A percentile compares a stretch with the other conserved stretches of the same genome.
Evolutionary conservation across 2,797 vertebrate genomes (phyloP).

Genomic region (Peromyscus attwateri): DNA sequence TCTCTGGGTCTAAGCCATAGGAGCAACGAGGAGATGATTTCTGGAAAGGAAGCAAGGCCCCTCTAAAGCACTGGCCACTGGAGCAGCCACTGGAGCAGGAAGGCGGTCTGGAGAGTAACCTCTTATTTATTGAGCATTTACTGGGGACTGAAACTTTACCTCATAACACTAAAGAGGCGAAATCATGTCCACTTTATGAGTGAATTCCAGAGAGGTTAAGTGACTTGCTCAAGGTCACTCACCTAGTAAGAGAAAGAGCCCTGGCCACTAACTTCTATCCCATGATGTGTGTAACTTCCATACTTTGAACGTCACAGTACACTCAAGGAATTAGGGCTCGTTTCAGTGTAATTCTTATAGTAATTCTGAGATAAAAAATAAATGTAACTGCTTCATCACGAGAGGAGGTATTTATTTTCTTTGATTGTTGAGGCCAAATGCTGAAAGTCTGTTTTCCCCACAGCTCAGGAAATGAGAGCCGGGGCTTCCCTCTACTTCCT

Average conservation of each 20-base stretch:
- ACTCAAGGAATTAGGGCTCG: not conserved
- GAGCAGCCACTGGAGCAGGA: not conserved
- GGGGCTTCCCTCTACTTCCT: not conserved
- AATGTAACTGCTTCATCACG: not conserved
- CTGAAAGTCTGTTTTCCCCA: not conserved
- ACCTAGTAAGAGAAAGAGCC: not conserved
- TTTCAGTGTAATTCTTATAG: constrained; percentile 40
- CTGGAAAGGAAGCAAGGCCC: constrained; percentile 10
- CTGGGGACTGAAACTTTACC: constrained; percentile 41
- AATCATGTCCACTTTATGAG: not conserved
- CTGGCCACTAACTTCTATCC: not conserved
- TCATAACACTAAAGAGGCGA: not conserved
- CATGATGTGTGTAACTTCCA: not conserved
- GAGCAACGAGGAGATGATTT: not conserved
- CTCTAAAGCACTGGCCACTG: not conserved
- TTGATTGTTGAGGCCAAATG: constrained; percentile 42
- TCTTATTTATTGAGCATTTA: not conserved
- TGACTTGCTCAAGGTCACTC: not conserved
- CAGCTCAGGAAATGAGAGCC: constrained; percentile 18
- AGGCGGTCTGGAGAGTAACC: not conserved
- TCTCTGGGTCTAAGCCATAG: constrained; percentile 21
- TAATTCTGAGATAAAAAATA: constrained; percentile 53
- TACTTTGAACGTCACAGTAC: not conserved
- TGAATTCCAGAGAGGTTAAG: not conserved
- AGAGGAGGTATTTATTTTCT: constrained; percentile 28